Evolutionary conservation across 2,888 invertebrate species (phyloP).

Genomic region (Ligdia adustata): DNA sequence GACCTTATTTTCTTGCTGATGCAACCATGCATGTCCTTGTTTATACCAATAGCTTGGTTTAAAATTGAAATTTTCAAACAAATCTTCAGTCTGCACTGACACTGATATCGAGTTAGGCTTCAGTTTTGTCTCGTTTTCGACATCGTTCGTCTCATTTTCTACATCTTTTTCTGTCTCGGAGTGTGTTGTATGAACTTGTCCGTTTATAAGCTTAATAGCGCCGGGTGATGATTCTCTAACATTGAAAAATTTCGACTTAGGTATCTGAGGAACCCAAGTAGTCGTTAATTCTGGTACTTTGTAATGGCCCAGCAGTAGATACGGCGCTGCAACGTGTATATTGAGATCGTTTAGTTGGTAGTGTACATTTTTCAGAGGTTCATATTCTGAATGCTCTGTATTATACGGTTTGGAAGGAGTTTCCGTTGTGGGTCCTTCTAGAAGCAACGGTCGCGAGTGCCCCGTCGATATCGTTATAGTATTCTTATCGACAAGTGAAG

Average conservation of each 20-base stretch:
- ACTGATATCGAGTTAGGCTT: conserved; percentile 75
- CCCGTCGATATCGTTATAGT: conserved; percentile 92
- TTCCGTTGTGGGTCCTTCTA: conserved; percentile 87
- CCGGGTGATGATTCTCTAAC: conserved; percentile 51
- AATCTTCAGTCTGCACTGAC: conserved; percentile 84
- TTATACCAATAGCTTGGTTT: conserved; percentile 73
- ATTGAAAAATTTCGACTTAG: conserved; percentile 63
- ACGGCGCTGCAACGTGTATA: conserved; percentile 71
- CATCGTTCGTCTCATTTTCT: conserved; percentile 75
- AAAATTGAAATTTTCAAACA: conserved; percentile 70
- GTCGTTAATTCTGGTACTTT: conserved; percentile 86
- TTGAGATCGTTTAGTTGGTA: conserved; percentile 73
- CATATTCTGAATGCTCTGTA: no score
- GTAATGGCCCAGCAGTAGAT: conserved; percentile 87
- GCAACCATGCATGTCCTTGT: conserved; percentile 84
- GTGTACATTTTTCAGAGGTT: conserved; percentile 78
- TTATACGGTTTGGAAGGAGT: conserved; percentile 42
- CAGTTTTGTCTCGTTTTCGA: conserved; percentile 72
- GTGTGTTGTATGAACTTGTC: conserved; percentile 57
- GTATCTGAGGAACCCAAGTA: conserved; percentile 70
- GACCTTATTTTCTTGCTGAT: conserved; percentile 90
- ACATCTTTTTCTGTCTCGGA: conserved; percentile 60
- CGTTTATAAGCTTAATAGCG: conserved; percentile 67
- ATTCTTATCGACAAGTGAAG: conserved; percentile 95
- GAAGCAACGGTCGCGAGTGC: conserved; percentile 87